Conservation (phyloP, 2,113 vertebrate species). For the Progne subis region DNA sequence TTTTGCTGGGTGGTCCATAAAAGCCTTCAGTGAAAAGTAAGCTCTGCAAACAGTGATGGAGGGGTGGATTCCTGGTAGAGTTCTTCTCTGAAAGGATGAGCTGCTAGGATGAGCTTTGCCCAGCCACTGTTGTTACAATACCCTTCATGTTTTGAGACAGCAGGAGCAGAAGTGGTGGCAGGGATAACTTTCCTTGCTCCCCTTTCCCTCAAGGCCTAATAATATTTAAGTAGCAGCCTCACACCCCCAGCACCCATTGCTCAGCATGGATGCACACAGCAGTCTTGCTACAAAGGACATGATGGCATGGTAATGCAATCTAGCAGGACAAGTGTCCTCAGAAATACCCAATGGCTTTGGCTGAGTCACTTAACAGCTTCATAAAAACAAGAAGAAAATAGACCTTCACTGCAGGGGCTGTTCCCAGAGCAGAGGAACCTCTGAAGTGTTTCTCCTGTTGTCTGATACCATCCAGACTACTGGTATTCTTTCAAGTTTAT, state of each 20-base stretch:
- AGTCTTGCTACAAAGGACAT: background rate
- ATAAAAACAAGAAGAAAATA: background rate
- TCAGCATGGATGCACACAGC: background rate
- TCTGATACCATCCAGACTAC: background rate
- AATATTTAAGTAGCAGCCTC: background rate
- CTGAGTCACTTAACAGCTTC: background rate
- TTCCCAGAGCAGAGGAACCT: background rate
- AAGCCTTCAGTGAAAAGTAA: background rate
- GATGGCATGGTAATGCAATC: background rate
- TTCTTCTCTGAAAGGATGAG: background rate
- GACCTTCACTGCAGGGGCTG: background rate
- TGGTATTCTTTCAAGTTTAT: background rate
- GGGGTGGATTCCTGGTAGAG: background rate
- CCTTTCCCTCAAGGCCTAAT: background rate
- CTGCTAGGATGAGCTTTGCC: background rate
- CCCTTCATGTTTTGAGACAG: background rate
- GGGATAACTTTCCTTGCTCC: background rate
- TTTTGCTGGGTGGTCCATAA: background rate
- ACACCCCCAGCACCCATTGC: background rate
- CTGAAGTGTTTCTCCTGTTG: background rate
- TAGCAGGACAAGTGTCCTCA: background rate
- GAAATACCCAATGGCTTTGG: background rate
- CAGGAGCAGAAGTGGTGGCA: background rate
- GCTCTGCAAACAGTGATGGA: background rate
- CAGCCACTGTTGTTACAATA: background rate